Conservation (phyloP, 2,888 invertebrate genomes). For the Sesia apiformis region DNA sequence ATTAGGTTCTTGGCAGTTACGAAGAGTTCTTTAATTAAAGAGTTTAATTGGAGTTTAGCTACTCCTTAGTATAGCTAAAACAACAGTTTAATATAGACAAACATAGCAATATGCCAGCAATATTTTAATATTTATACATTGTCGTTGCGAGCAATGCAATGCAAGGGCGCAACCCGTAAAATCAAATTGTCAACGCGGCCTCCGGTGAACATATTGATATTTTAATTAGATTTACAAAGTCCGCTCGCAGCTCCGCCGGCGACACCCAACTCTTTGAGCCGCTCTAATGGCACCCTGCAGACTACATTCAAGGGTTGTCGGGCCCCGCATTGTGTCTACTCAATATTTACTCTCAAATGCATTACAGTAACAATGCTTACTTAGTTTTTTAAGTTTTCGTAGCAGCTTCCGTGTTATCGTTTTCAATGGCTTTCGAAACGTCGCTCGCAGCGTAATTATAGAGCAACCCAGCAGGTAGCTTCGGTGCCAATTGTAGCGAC, state of each 20-base stretch:
- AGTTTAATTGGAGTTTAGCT: no score
- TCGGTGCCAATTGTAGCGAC: conserved; percentile 37
- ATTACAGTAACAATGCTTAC: conserved; percentile 71
- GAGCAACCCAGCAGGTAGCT: conserved; percentile 65
- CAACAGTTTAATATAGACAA: no score
- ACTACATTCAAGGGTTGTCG: conserved; percentile 67
- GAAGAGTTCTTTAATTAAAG: no score
- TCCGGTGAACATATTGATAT: conserved; percentile 71
- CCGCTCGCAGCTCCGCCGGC: conserved; percentile 47
- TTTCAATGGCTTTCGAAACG: conserved; percentile 67
- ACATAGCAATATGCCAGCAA: no score
- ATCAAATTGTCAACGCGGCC: conserved; percentile 68
- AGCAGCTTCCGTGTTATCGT: conserved; percentile 73
- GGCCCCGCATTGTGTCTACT: conserved; percentile 61
- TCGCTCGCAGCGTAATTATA: conserved; percentile 68
- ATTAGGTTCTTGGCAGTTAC: no score
- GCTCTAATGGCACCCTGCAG: conserved; percentile 71
- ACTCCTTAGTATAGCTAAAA: no score
- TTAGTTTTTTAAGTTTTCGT: conserved; percentile 68
- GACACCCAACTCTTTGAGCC: conserved; percentile 70
- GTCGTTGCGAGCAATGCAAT: no score
- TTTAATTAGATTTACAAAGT: conserved; percentile 75
- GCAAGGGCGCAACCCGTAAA: conserved; percentile 55
- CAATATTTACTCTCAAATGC: conserved; percentile 74
- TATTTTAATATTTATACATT: no score